Percentiles rank a stretch among this genome's conserved stretches.
These are phyloP conservation scores for Myzus persicae DNA, from an alignment of 1,140 invertebrate species.

Conservation along the genomic window DNA sequence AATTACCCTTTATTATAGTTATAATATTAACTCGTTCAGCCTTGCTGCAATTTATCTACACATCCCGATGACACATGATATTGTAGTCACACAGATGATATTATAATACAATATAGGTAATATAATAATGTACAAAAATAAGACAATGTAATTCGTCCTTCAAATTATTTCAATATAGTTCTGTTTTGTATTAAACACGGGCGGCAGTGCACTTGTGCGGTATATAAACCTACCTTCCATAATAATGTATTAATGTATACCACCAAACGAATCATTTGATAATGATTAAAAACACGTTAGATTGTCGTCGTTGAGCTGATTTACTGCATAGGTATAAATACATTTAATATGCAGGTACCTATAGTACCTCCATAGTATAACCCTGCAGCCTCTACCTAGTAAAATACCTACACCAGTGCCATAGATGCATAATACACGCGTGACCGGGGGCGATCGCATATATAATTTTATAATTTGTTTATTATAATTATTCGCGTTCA, in stretches of 20 bases:
- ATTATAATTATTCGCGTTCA: neutral
- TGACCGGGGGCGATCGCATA: neutral
- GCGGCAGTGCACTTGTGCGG: neutral
- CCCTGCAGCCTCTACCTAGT: no score
- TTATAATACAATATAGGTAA: no score
- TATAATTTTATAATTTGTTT: constrained; percentile 27
- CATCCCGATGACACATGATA: no score
- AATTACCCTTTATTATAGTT: no score
- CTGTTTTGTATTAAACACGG: neutral
- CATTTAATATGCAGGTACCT: neutral
- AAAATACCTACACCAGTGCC: neutral
- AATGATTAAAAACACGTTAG: neutral
- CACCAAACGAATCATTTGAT: constrained; percentile 2
- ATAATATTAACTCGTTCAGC: no score
- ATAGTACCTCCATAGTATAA: neutral
- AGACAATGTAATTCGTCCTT: neutral
- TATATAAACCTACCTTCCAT: neutral
- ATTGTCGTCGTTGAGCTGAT: neutral
- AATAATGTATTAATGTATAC: neutral
- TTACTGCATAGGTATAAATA: neutral
- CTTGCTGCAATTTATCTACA: no score
- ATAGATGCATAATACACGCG: neutral
- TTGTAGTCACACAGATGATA: no score
- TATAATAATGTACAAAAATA: constrained; percentile 4
- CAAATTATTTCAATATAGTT: neutral